phyloP scores from a whole-genome alignment of 2,888 invertebrate genomes.

The Peribatodes rhomboidaria region DNA sequence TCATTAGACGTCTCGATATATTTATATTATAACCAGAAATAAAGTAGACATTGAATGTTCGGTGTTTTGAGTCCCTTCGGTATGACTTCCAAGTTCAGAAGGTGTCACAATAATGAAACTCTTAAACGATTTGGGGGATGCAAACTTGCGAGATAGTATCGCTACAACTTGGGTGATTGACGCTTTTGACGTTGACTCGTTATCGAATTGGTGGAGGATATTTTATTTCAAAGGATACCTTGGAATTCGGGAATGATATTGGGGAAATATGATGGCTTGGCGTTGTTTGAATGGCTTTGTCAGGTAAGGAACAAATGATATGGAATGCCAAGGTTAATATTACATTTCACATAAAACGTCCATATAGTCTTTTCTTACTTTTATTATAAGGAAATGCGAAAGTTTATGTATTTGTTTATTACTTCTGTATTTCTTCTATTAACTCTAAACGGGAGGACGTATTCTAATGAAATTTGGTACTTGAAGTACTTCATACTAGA shows the following conservation, averaged over 20 bases:
- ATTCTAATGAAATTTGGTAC: too few relatives aligned
- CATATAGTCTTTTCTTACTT: conserved; percentile 6
- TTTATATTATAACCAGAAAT: too few relatives aligned
- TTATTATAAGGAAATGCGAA: neutral
- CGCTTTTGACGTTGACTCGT: conserved; percentile 34
- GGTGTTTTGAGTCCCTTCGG: conserved; percentile 1
- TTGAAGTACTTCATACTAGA: too few relatives aligned
- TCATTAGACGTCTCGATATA: neutral
- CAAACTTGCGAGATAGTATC: conserved; percentile 50
- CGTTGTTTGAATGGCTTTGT: conserved; percentile 12
- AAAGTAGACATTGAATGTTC: neutral
- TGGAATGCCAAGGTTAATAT: neutral
- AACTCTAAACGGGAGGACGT: too few relatives aligned
- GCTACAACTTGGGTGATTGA: conserved; percentile 38
- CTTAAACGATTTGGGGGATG: conserved; percentile 67
- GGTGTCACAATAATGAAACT: conserved; percentile 72
- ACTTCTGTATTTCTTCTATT: too few relatives aligned
- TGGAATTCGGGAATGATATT: conserved; percentile 5
- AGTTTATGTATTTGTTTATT: too few relatives aligned
- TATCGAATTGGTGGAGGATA: conserved; percentile 29
- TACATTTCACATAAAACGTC: neutral
- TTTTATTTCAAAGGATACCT: conserved; percentile 29
- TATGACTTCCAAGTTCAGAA: conserved; percentile 19
- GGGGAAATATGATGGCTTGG: conserved; percentile 13
- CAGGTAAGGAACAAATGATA: conserved; percentile 7